A percentile compares a stretch with the other conserved stretches of the same genome.
These are phyloP conservation scores for Coenonympha glycerion DNA, from an alignment of 2,888 invertebrate species.

Conservation along the genomic window DNA sequence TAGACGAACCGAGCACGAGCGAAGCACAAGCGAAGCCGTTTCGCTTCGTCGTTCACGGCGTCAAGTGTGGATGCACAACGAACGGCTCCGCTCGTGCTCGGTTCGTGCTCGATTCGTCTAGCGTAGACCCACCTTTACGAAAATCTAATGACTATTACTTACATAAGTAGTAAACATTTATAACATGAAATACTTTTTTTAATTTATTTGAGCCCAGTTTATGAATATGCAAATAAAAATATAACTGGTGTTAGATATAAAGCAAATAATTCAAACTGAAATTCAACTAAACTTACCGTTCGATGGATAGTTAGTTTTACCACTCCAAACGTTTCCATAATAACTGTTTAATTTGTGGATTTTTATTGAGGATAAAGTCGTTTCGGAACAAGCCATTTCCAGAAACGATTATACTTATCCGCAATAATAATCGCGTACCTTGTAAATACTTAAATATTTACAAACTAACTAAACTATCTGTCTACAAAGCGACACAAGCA, in stretches of 20 bases:
- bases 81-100: too few relatives aligned
- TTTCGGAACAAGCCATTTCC: not conserved
- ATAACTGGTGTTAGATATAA: slow-evolving; percentile 43
- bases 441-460: not conserved
- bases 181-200: too few relatives aligned
- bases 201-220: too few relatives aligned
- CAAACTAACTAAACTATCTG: not conserved
- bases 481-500: slow-evolving; percentile 15
- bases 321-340: slow-evolving; percentile 8
- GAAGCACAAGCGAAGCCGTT: too few relatives aligned
- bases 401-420: not conserved
- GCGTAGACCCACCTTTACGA: too few relatives aligned
- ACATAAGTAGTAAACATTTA: too few relatives aligned
- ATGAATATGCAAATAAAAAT: slow-evolving; percentile 37
- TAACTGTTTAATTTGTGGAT: not conserved
- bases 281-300: slow-evolving; percentile 6
- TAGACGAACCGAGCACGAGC: too few relatives aligned
- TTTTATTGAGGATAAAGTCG: not conserved
- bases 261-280: slow-evolving; percentile 26
- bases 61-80: too few relatives aligned
- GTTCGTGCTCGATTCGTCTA: too few relatives aligned
- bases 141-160: too few relatives aligned
- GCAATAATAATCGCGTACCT: not conserved
- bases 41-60: too few relatives aligned
- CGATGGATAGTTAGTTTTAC: slow-evolving; percentile 8